These are phyloP conservation scores for Thymelicus lineola DNA, from an alignment of 2,888 invertebrate species.

Conservation along the genomic window DNA sequence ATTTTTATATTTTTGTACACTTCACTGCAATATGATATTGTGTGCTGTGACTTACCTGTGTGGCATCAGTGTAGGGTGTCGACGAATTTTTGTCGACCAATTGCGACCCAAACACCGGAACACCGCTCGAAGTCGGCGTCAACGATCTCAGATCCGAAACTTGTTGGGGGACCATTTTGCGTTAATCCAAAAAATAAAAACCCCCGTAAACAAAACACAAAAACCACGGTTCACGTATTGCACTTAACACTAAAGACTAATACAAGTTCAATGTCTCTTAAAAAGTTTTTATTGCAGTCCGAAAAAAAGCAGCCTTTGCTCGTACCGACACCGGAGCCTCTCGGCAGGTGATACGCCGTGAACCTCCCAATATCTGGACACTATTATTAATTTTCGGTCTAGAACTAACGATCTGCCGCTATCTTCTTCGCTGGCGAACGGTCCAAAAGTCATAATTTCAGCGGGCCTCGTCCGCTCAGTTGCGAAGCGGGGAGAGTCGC, in stretches of 20 bases:
- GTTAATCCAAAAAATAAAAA: constrained; percentile 64
- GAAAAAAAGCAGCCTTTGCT: constrained; percentile 57
- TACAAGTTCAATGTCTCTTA: constrained; percentile 58
- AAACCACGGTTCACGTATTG: constrained; percentile 81
- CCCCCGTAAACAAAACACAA: constrained; percentile 65
- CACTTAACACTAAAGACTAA: constrained; percentile 69
- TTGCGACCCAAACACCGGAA: constrained; percentile 95
- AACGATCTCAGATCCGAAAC: constrained; percentile 84
- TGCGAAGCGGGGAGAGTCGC: constrained; percentile 78
- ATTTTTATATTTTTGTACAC: constrained; percentile 21
- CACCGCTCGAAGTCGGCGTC: constrained; percentile 86
- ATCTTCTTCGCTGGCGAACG: constrained; percentile 75
- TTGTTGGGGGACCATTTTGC: constrained; percentile 91
- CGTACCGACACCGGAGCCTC: constrained; percentile 71
- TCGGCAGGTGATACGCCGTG: constrained; percentile 71
- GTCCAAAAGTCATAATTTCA: constrained; percentile 85
- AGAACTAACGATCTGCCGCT: constrained; percentile 77
- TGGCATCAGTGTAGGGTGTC: constrained; percentile 99
- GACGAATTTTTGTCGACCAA: constrained; percentile 95
- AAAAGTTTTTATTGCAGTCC: constrained; percentile 68
- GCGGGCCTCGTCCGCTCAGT: constrained; percentile 76
- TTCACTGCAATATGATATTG: constrained; percentile 24
- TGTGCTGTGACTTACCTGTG: constrained; percentile 91
- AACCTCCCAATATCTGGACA: constrained; percentile 81
- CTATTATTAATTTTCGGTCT: constrained; percentile 81